A percentile compares a stretch with the other conserved stretches of the same genome.
Conservation (phyloP, 64 coral and sea anemone species). For the Montipora efflorescens region DNA sequence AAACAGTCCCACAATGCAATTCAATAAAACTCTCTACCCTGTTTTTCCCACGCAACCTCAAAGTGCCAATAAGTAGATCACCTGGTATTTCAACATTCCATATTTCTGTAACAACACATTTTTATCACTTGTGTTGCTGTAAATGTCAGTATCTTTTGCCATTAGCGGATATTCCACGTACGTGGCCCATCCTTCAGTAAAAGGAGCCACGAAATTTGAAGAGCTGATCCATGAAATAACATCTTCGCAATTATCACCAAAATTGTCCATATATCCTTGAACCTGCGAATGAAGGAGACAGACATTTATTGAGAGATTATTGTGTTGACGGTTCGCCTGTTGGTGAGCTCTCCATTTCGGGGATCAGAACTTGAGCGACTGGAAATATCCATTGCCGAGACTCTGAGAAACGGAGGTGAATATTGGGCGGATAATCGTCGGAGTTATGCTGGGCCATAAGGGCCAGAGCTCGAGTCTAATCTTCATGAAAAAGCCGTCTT, state of each 20-base stretch:
- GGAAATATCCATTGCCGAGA: no score
- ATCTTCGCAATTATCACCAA: background rate
- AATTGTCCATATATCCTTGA: constrained; percentile 21
- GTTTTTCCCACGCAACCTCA: no score
- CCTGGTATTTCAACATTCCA: constrained; percentile 77
- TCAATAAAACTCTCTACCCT: no score
- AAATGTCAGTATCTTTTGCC: constrained; percentile 38
- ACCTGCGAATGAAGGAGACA: background rate
- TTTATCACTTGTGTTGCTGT: constrained; percentile 10
- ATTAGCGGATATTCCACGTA: constrained; percentile 57
- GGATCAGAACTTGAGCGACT: no score
- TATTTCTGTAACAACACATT: constrained; percentile 49
- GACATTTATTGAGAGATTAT: background rate
- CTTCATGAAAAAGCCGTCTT: no score
- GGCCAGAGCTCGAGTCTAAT: no score
- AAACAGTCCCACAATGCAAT: no score
- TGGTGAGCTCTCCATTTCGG: no score
- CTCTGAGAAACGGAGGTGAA: no score
- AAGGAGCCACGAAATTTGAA: constrained; percentile 31
- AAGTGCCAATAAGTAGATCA: background rate
- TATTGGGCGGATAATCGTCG: no score
- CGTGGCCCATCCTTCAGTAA: constrained; percentile 69
- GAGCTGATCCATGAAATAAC: constrained; percentile 23
- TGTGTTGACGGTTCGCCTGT: no score
- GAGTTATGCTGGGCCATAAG: no score